A percentile compares a stretch with the other conserved stretches of the same genome.
These are phyloP conservation scores for Gymnorhina tibicen DNA, from an alignment of 2,113 vertebrate species.

Conservation along the genomic window DNA sequence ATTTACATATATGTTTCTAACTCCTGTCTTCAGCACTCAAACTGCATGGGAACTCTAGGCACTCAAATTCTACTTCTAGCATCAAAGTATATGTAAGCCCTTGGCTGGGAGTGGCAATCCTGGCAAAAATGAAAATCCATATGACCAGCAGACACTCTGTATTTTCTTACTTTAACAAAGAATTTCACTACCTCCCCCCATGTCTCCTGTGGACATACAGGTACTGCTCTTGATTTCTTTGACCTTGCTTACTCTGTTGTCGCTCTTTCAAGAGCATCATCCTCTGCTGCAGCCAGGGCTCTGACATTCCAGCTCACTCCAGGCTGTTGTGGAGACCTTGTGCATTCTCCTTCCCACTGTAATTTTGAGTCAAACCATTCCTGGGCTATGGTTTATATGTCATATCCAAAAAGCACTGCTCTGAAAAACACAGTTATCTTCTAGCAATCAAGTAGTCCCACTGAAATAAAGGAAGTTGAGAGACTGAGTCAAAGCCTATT, in stretches of 20 bases:
- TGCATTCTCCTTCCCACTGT: background rate
- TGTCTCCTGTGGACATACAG: background rate
- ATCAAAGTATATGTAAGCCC: background rate
- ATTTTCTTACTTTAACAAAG: background rate
- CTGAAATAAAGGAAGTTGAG: background rate
- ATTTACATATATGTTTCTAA: background rate
- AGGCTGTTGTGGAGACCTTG: background rate
- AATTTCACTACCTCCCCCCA: background rate
- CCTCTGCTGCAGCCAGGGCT: background rate
- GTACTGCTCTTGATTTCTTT: background rate
- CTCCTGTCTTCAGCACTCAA: background rate
- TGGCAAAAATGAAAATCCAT: background rate
- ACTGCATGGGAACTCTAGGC: background rate
- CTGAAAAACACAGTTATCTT: background rate
- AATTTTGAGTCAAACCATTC: background rate
- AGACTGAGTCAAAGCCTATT: background rate
- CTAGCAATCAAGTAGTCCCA: background rate
- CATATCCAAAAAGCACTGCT: background rate
- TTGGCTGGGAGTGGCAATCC: background rate
- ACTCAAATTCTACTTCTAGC: background rate
- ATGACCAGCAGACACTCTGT: background rate
- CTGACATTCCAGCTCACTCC: background rate
- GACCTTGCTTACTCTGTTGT: background rate
- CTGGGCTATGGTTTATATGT: background rate
- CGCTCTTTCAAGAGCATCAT: background rate